Conservation (phyloP, 2,797 vertebrate species). For the Thalassophryne amazonica region DNA sequence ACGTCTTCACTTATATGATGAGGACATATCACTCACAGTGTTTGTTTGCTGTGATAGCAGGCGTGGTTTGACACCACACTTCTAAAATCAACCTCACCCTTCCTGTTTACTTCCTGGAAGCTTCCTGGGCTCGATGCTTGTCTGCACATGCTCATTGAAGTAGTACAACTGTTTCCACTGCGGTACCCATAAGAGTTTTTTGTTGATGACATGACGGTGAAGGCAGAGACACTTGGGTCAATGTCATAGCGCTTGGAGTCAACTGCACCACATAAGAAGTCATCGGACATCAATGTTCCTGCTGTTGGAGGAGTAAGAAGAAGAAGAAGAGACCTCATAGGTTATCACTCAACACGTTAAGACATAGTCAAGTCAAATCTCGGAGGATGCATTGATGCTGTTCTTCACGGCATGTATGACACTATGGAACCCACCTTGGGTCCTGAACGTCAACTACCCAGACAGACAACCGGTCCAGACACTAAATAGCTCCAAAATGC, state of each 20-base stretch:
- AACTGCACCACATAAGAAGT: slow-evolving; percentile 77
- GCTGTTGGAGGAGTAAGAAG: slow-evolving; percentile 44
- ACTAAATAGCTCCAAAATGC: too few species aligned
- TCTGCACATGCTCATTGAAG: slow-evolving; percentile 70
- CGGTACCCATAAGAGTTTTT: slow-evolving; percentile 76
- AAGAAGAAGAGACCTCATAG: too few species aligned
- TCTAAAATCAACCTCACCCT: slow-evolving; percentile 76
- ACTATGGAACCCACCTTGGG: too few species aligned
- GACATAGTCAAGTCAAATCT: too few species aligned
- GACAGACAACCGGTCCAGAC: too few species aligned
- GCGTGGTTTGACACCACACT: neutral
- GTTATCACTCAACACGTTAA: too few species aligned
- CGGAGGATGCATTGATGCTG: too few species aligned
- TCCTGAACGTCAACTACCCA: too few species aligned
- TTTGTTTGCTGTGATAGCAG: neutral
- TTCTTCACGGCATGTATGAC: too few species aligned
- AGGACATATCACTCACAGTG: too few species aligned
- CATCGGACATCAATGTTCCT: slow-evolving; percentile 82
- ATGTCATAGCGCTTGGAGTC: slow-evolving; percentile 79
- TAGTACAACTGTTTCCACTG: slow-evolving; percentile 62
- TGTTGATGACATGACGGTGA: slow-evolving; percentile 73
- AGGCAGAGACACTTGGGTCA: slow-evolving; percentile 81
- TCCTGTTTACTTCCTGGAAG: slow-evolving; percentile 86
- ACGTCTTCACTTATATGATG: too few species aligned
- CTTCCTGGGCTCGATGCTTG: slow-evolving; percentile 82